phyloP scores from a whole-genome alignment of 2,797 vertebrate species.

The Diplodus puntazzo region DNA sequence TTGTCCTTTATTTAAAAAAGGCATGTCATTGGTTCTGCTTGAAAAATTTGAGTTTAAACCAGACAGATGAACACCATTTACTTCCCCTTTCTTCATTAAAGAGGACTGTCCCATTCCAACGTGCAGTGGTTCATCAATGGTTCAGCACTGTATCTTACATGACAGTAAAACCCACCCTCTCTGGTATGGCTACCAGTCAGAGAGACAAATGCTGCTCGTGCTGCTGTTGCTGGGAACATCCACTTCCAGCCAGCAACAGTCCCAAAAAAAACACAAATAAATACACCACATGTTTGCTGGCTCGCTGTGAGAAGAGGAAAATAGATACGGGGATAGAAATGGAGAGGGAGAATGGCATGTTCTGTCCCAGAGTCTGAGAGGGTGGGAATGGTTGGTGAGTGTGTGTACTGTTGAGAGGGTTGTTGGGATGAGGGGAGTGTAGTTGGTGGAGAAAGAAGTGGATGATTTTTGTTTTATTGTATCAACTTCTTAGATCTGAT shows the following conservation, averaged over 20 bases:
- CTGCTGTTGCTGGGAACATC: slow-evolving; percentile 75
- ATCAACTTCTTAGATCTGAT: not conserved
- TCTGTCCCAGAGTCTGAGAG: slow-evolving; percentile 51
- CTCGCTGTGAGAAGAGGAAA: slow-evolving; percentile 44
- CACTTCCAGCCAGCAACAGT: slow-evolving; percentile 72
- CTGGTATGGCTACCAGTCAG: slow-evolving; percentile 51
- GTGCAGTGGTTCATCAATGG: slow-evolving; percentile 11
- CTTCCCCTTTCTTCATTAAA: not conserved
- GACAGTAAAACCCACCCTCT: slow-evolving; percentile 36
- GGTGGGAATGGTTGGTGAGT: slow-evolving; percentile 44
- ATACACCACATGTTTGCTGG: slow-evolving; percentile 70
- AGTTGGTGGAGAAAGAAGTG: not conserved
- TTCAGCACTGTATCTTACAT: slow-evolving; percentile 28
- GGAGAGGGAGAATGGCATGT: slow-evolving; percentile 69
- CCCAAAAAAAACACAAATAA: slow-evolving; percentile 63
- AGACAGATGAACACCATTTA: not conserved
- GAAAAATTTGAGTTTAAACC: too few relatives aligned
- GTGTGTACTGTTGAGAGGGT: not conserved
- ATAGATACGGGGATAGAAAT: slow-evolving; percentile 19
- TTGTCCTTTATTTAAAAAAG: not conserved
- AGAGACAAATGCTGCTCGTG: slow-evolving; percentile 39
- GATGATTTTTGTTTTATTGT: not conserved
- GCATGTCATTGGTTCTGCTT: not conserved
- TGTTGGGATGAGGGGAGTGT: not conserved
- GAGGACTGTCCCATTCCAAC: not conserved